Evolutionary conservation across 2,888 invertebrate genomes (phyloP), one percentile per base, ranked within the genome.

Genomic region (Argyresthia goedartella): DNA sequence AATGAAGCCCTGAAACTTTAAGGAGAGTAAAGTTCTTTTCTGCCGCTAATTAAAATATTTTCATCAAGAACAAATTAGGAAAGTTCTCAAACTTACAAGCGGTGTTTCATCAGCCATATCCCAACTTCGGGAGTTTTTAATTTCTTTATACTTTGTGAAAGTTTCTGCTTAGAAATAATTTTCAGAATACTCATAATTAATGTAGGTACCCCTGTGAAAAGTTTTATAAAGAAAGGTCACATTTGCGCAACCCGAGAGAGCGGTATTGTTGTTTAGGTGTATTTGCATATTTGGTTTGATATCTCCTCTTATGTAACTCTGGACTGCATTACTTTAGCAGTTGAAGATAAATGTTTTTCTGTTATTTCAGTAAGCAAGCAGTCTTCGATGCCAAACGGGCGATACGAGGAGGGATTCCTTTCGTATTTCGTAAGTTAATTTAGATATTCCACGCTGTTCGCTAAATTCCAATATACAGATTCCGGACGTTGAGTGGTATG

Each of bases 361-460:
- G 60, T 74, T 72, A 51, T 90, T 91, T 54, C 89, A 96, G 96
- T 84, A 96, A 97, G 88, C 93, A 96, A 85, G 95, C 98, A 52
- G 92, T 97, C 53, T 98, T 97, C 86, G 97, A 98, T 87, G 97
- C 97, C 61, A 97, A 97, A 81, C 94, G 97, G 77, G 94, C 97
- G 58, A 98, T 98, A 76, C 90, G 98, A 73, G 98, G 98, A 67
- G 98, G 98, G 67, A 96, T 98, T 78, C 98, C 98, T 57, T 94
- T 98, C 81, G 95, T 98, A 59, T 98, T 98, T 85, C 98, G 97
- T 98, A 91, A 96, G 97, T 94, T 76, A 62, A 44, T 36, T 39
- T 25, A 25, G 25, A 25, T 25, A 52, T 48, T 51, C 34, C 14
- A 39, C n/a, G 45, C 14, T 13, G 9, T 14, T 14, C 7, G 14